A percentile compares a stretch with the other conserved stretches of the same genome.
Evolutionary conservation across 2,113 vertebrate genomes (phyloP).

Genomic region (Plotosus lineatus): DNA sequence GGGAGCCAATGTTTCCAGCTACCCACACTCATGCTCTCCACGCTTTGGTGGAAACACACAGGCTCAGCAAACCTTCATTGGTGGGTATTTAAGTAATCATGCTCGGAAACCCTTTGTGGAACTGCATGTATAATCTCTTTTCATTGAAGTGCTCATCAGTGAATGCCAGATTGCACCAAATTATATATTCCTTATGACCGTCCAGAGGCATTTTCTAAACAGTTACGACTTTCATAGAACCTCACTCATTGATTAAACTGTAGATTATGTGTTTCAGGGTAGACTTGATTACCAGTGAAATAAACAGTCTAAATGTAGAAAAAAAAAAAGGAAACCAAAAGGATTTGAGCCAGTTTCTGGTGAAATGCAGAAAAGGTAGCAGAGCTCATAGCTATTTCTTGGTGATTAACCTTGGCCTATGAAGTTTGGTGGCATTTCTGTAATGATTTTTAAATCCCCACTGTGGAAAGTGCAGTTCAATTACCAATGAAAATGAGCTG

Average conservation of each 20-base stretch:
- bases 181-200: background rate
- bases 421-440: constrained; percentile 36
- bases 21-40: constrained; percentile 96
- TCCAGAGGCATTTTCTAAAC: constrained; percentile 3
- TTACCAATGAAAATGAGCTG: constrained; percentile 40
- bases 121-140: background rate
- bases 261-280: background rate
- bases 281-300: constrained; percentile 9
- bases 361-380: background rate
- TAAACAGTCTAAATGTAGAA: constrained; percentile 1
- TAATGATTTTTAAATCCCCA: constrained; percentile 32
- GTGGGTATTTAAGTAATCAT: constrained; percentile 68
- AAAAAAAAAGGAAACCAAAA: background rate
- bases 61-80: constrained; percentile 97
- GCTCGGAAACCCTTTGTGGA: background rate
- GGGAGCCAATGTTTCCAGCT: constrained; percentile 99
- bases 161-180: constrained; percentile 2
- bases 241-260: constrained; percentile 3
- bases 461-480: constrained; percentile 41
- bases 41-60: constrained; percentile 91
- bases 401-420: constrained; percentile 31
- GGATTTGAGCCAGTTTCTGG: background rate
- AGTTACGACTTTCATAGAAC: constrained; percentile 9
- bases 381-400: background rate
- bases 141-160: background rate